A percentile compares a stretch with the other conserved stretches of the same genome.
Conservation (phyloP, 1,140 invertebrate species). For the Carposina sasakii region DNA sequence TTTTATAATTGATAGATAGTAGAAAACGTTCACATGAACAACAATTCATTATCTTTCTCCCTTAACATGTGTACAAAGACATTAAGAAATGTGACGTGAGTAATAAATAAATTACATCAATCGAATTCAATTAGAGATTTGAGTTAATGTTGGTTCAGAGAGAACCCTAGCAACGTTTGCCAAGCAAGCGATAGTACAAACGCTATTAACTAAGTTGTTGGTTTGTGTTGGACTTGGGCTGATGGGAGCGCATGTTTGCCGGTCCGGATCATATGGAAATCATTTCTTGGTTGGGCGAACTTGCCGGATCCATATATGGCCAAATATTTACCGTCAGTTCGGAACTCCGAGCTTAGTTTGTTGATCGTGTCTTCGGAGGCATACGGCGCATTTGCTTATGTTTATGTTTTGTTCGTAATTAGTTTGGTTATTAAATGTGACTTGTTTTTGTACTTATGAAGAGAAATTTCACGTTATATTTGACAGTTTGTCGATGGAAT, state of each 20-base stretch:
- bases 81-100: too few species aligned
- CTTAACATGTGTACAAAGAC: too few species aligned
- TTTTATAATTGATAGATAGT: too few species aligned
- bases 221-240: conserved; percentile 61
- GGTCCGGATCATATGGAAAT: conserved; percentile 56
- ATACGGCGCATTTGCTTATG: conserved; percentile 27
- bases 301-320: conserved; percentile 46
- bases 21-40: too few species aligned
- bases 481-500: too few species aligned
- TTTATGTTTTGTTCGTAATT: conserved; percentile 26
- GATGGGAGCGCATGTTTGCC: conserved; percentile 49
- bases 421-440: too few species aligned
- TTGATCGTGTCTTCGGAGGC: conserved; percentile 43
- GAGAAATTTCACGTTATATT: too few species aligned
- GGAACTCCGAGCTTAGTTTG: conserved; percentile 39
- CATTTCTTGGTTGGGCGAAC: conserved; percentile 58
- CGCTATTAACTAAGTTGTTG: conserved; percentile 60
- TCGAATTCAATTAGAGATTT: too few species aligned
- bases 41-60: too few species aligned
- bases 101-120: too few species aligned
- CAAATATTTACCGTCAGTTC: conserved; percentile 57
- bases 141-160: too few species aligned
- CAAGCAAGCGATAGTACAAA: conserved; percentile 36
- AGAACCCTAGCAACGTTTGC: conserved; percentile 26
- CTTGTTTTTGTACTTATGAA: too few species aligned